Percentiles rank a stretch among this genome's conserved stretches.
phyloP scores from a whole-genome alignment of 1,140 invertebrate genomes.

The Tetraneura akinire region DNA sequence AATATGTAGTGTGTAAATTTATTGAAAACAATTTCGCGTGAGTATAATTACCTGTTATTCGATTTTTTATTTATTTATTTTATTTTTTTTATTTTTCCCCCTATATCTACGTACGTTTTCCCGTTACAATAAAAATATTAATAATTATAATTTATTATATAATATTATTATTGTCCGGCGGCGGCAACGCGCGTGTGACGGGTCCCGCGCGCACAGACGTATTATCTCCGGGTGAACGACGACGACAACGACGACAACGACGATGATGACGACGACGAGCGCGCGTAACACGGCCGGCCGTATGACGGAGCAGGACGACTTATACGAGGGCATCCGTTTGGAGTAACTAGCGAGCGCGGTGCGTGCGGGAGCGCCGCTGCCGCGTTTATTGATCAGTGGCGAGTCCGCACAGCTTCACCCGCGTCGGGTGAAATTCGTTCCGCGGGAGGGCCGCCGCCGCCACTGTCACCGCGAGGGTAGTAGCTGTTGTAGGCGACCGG shows the following conservation, averaged over 20 bases:
- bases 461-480: too few relatives aligned
- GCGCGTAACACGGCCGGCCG: neutral
- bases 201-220: neutral
- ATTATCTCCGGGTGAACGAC: constrained; percentile 19
- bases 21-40: too few relatives aligned
- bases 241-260: constrained; percentile 12
- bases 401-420: neutral
- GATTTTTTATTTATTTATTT: too few relatives aligned
- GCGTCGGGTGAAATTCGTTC: too few relatives aligned
- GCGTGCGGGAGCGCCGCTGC: constrained; percentile 9
- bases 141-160: too few relatives aligned
- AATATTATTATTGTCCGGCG: neutral
- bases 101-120: too few relatives aligned
- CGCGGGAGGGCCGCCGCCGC: too few relatives aligned
- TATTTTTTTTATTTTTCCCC: too few relatives aligned
- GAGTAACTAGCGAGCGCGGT: neutral
- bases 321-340: neutral
- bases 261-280: neutral
- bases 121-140: too few relatives aligned
- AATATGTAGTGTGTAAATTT: too few relatives aligned
- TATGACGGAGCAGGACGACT: neutral
- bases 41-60: too few relatives aligned
- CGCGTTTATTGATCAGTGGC: constrained; percentile 26
- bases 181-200: neutral
- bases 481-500: too few relatives aligned